phyloP scores from a whole-genome alignment of 2,113 vertebrate genomes.

The Rhinopomastus cyanomelas region DNA sequence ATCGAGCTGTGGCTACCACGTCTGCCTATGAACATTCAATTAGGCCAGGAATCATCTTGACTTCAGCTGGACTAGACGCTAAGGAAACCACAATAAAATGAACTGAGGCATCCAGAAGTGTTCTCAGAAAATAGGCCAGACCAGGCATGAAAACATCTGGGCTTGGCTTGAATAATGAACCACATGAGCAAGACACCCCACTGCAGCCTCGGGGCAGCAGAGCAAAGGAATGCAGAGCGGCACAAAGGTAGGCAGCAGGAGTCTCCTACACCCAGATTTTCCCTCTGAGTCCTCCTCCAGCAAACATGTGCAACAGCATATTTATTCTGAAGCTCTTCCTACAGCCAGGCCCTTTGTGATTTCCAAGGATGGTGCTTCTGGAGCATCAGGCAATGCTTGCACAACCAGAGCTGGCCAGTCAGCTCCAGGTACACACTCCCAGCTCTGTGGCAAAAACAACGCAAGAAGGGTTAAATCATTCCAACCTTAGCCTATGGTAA shows the following conservation, averaged over 20 bases:
- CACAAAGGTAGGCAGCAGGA: slow-evolving; percentile 1
- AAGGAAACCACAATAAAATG: slow-evolving; percentile 60
- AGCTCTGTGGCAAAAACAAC: not conserved
- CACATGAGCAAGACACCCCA: slow-evolving; percentile 14
- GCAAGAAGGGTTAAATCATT: not conserved
- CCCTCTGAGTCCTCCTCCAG: not conserved
- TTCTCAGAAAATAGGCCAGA: slow-evolving; percentile 57
- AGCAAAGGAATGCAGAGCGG: not conserved
- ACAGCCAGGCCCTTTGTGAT: not conserved
- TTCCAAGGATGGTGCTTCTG: not conserved
- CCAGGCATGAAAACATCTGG: slow-evolving; percentile 49
- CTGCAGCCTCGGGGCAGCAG: not conserved
- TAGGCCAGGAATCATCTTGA: not conserved
- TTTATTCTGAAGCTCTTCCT: not conserved
- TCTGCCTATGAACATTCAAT: not conserved
- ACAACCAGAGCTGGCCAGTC: not conserved
- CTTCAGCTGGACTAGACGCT: slow-evolving; percentile 32
- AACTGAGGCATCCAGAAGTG: slow-evolving; percentile 18
- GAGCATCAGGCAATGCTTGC: fast-evolving
- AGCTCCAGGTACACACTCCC: fast-evolving
- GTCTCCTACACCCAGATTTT: not conserved
- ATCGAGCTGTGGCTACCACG: not conserved
- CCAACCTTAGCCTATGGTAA: not conserved
- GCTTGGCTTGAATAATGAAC: slow-evolving; percentile 37
- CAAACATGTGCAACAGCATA: not conserved